Base-by-base conservation (phyloP, 30 jellyfish, hydroid and myxozoan genomes). In the Cassiopea andromeda region DNA sequence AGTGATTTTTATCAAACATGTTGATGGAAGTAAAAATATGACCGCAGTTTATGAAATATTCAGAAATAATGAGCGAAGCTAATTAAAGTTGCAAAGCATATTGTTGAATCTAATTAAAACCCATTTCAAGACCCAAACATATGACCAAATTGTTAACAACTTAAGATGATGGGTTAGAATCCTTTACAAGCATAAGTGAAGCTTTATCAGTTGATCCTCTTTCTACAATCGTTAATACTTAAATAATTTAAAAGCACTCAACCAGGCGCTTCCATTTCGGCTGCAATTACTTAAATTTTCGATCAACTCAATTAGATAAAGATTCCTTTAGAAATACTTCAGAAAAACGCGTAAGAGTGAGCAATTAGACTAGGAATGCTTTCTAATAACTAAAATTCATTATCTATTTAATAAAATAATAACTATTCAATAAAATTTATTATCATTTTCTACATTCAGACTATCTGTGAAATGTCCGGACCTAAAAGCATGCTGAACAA, bases 21-120 rank as follows among this genome's bases (percentile, higher is more conserved):
- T 27, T 2, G 10, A 60, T 60, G 7, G 50, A 77, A 49, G 50
- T 46, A 54, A 27, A 77, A 77, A 49, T 44, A 60, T 3, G 50
- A 17, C 86, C 86, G 50, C 86, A 77, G 27, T 48, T 7, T 45
- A 77, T 47, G 50, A 77, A 77, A 77, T 60, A 77, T 77, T 77
- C 73, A 77, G 18, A 10, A 19, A 44, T 77, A 77, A 77, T 77
- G 47, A 49, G 70, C 48, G 75, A 77, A 77, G 50, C 86, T 77
- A 77, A 77, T 77, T 77, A 50, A 50, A 70, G 27, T 46, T 9
- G 13, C 71, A 44, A 5, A 27, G 82, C 71, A 18, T 49, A 44
- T 44, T 82, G 90, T 58, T 17, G 74, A 47, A 82, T 54, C 44
- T 18, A 43, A 70, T 70, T 70, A 70, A 70, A 70, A 54, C 57